phyloP scores from a whole-genome alignment of 2,797 vertebrate genomes.

The Tympanoctomys barrerae region DNA sequence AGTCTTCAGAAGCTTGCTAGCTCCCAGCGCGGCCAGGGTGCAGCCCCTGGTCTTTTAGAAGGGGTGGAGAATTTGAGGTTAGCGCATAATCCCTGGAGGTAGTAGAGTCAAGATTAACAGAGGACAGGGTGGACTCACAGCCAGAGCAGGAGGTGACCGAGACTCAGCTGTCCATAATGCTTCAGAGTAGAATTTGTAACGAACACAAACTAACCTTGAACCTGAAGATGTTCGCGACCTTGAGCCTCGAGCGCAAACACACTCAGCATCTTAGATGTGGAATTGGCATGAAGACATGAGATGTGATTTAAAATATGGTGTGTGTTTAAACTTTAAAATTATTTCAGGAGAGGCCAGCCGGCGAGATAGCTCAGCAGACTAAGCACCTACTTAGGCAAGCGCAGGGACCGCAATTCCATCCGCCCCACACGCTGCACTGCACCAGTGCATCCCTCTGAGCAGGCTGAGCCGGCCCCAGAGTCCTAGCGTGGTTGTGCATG shows the following conservation, averaged over 20 bases:
- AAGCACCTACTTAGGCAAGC: too few relatives aligned
- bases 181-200: neutral
- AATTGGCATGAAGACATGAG: neutral
- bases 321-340: neutral
- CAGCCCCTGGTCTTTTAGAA: conserved; percentile 88
- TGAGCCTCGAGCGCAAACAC: neutral
- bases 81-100: neutral
- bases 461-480: too few relatives aligned
- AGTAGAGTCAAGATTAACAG: fast-evolving
- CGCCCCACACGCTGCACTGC: too few relatives aligned
- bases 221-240: neutral
- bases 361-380: neutral
- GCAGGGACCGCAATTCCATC: too few relatives aligned
- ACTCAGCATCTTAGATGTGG: neutral
- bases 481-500: too few relatives aligned
- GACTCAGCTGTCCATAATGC: neutral
- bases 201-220: neutral
- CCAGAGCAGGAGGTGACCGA: neutral
- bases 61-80: neutral
- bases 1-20: conserved; percentile 91
- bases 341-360: neutral
- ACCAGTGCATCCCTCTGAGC: too few relatives aligned
- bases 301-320: neutral
- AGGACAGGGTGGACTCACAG: neutral
- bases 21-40: conserved; percentile 90